A percentile compares a stretch with the other conserved stretches of the same genome.
Conservation (phyloP, 2,113 vertebrate genomes). For the Phycodurus eques region DNA sequence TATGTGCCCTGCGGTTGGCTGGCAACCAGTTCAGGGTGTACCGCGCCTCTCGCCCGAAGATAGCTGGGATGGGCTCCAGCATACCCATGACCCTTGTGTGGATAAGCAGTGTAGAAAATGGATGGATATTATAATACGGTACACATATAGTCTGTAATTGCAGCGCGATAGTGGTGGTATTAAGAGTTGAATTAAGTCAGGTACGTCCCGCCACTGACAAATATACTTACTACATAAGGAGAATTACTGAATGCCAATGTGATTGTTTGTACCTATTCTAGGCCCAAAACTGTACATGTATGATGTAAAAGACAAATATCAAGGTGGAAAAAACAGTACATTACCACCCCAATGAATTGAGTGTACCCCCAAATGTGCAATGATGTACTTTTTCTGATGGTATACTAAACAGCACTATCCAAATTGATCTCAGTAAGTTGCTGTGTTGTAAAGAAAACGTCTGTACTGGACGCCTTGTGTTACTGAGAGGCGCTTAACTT, state of each 20-base stretch:
- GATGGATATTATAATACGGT: no score
- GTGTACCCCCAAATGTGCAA: not conserved
- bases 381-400: not conserved
- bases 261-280: not conserved
- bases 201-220: not conserved
- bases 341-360: no score
- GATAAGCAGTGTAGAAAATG: no score
- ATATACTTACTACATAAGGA: not conserved
- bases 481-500: constrained; percentile 47
- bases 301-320: not conserved
- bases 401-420: not conserved
- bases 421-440: constrained; percentile 9
- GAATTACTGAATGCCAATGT: not conserved
- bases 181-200: not conserved
- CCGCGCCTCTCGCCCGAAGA: no score
- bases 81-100: no score
- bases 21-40: no score
- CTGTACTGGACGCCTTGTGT: constrained; percentile 50
- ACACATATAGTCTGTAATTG: not conserved
- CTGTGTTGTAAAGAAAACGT: constrained; percentile 13
- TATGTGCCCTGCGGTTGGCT: no score
- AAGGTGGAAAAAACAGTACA: not conserved
- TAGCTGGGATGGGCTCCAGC: no score
- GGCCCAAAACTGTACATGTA: not conserved
- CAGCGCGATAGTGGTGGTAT: not conserved